These are phyloP conservation scores for Capitella teleta DNA, from an alignment of 1,140 invertebrate genomes.

Conservation along the genomic window DNA sequence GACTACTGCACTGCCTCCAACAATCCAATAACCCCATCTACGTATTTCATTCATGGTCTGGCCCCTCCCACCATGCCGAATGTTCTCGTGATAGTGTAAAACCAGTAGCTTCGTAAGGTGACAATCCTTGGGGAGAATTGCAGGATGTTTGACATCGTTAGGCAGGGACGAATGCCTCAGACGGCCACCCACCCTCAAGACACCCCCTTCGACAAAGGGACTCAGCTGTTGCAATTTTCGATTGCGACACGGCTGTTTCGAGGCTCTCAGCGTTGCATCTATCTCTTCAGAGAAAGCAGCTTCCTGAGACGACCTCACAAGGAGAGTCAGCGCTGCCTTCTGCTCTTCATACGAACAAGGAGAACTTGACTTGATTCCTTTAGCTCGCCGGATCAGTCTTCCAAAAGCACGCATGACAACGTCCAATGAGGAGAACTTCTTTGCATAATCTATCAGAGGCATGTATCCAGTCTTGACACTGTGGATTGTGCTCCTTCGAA, in stretches of 20 bases:
- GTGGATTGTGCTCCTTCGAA: too few species aligned
- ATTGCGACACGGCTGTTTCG: too few species aligned
- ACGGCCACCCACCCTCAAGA: conserved; percentile 17
- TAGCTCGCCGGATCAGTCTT: too few species aligned
- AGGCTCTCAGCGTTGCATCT: too few species aligned
- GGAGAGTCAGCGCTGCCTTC: too few species aligned
- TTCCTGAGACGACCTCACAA: too few species aligned
- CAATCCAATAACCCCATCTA: conserved; percentile 16
- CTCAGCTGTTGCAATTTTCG: conserved; percentile 12
- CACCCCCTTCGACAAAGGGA: conserved; percentile 15
- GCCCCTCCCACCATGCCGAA: conserved; percentile 15
- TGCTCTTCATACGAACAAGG: too few species aligned
- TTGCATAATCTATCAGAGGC: too few species aligned
- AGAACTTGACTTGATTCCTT: too few species aligned
- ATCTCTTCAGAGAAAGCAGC: too few species aligned
- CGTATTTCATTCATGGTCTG: conserved; percentile 13
- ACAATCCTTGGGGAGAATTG: conserved; percentile 13
- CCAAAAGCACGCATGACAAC: too few species aligned
- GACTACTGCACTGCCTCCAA: conserved; percentile 13
- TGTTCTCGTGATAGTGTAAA: conserved; percentile 13
- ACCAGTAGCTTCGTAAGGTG: conserved; percentile 14
- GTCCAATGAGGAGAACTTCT: too few species aligned
- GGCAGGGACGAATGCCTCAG: not conserved
- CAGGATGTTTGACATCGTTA: conserved; percentile 13
- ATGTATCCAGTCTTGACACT: not conserved